These are phyloP conservation scores for Acrobasis repandana DNA, from an alignment of 2,888 invertebrate genomes.

Conservation along the genomic window DNA sequence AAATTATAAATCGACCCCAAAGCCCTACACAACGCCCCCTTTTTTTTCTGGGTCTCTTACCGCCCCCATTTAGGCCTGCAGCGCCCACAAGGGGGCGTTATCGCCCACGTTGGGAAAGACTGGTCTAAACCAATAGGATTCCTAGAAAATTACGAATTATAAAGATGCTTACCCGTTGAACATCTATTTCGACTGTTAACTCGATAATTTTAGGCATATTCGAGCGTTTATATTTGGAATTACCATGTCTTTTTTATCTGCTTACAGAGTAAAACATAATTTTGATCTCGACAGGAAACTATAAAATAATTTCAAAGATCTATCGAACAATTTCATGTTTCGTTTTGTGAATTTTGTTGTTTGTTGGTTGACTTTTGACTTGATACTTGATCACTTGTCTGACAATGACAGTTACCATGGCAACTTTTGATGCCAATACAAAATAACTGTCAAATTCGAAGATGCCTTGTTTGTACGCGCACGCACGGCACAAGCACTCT, in stretches of 20 bases:
- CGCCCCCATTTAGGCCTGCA: too few relatives aligned
- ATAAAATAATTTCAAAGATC: conserved; percentile 10
- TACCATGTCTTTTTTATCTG: background rate
- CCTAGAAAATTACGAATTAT: conserved; percentile 17
- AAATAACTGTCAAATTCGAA: too few relatives aligned
- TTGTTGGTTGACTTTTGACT: too few relatives aligned
- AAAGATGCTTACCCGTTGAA: conserved; percentile 74
- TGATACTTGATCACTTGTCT: conserved; percentile 12
- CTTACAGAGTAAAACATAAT: background rate
- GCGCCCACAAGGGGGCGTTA: too few relatives aligned
- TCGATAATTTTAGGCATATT: conserved; percentile 82
- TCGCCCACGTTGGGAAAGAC: too few relatives aligned
- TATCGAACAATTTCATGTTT: background rate
- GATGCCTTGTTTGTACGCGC: too few relatives aligned
- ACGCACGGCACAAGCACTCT: too few relatives aligned
- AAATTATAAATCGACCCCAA: too few relatives aligned
- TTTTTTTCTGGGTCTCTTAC: too few relatives aligned
- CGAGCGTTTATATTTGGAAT: conserved; percentile 26
- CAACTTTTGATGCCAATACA: background rate
- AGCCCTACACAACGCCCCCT: too few relatives aligned
- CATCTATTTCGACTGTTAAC: conserved; percentile 81
- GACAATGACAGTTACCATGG: conserved; percentile 10
- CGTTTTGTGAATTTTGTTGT: conserved; percentile 20
- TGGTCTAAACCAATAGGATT: background rate
- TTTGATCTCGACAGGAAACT: background rate